Base-by-base conservation (phyloP, 92 coral and sea anemone genomes). In the Metridium senile region DNA sequence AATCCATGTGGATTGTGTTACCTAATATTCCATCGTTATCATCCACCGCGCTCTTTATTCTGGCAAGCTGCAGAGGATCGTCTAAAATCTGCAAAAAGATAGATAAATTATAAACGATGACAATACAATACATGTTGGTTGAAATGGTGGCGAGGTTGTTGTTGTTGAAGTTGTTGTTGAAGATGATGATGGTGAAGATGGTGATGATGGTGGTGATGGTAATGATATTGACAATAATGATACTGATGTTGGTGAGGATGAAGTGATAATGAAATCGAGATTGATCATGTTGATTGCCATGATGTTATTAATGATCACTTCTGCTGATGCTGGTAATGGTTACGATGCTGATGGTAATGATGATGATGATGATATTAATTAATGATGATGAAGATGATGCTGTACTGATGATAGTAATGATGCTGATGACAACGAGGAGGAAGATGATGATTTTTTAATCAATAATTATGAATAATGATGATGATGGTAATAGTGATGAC, bases 11-110 rank as follows among this genome's bases (percentile, higher is more conserved):
- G 13, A 21, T 30, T 33, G 46, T 22, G 35, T 66, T 73, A 91
- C 97, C 97, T 34, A 91, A 86, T 32, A 91, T 74, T 20, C 97
- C 97, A 71, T 91, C 97, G 58, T 77, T 87, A 26, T 91, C 97
- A 53, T 91, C 97, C 1, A 93, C 93, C 25, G 91, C 87, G 67
- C 90, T 76, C 62, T 89, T 89, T 66, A 91, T 89, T 59, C 97
- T 88, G 19, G 63, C 77, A 57, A 91, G 71, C 76, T 91, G 97
- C 20, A 91, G 75, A 47, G 97, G 97, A 74, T 91, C 97, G 25
- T 89, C 93, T 7, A 89, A 33, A 77, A 85, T 74, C 97, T 91
- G 79, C 26, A 49, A 39, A 39, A 4, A 39, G 13, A 39, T 39
- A 13, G 6, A 21, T 16, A 4, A 54, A 16, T 21, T 54, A 54